Evolutionary conservation across 37 sponge, comb jelly and placozoan species (phyloP).

Genomic region (Ephydatia muelleri): DNA sequence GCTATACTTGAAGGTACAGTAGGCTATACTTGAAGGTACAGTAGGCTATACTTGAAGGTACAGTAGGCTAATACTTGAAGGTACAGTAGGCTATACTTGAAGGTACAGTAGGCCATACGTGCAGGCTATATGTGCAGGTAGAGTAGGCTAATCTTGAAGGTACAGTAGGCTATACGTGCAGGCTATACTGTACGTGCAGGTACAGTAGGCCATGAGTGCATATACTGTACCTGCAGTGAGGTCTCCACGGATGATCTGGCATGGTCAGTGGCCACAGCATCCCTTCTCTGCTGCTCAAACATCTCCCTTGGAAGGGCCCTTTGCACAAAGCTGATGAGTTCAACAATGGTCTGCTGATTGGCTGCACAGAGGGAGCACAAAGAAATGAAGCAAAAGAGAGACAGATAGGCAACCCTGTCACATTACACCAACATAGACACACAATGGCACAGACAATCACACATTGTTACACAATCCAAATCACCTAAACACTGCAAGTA

Average conservation of each 20-base stretch:
- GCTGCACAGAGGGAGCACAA: constrained; percentile 34
- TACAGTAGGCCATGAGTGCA: background rate
- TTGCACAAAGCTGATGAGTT: constrained; percentile 72
- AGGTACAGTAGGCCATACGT: background rate
- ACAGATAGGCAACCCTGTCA: no score
- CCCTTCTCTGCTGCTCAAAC: background rate
- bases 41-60: background rate
- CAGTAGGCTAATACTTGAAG: background rate
- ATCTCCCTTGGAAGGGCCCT: constrained; percentile 40
- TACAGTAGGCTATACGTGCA: background rate
- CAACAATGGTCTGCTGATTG: constrained; percentile 78
- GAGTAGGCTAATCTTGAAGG: background rate
- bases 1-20: no score
- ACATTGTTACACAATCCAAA: no score
- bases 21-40: background rate
- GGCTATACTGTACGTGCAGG: background rate
- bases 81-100: no score
- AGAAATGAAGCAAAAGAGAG: no score
- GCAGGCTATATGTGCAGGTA: background rate
- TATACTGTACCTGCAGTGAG: background rate
- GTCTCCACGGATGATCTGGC: background rate
- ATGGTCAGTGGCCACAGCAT: no score
- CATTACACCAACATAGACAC: no score
- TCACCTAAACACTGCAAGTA: no score
- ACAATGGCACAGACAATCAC: no score